Conservation (phyloP, 2,888 invertebrate species). For the Hypena proboscidalis region DNA sequence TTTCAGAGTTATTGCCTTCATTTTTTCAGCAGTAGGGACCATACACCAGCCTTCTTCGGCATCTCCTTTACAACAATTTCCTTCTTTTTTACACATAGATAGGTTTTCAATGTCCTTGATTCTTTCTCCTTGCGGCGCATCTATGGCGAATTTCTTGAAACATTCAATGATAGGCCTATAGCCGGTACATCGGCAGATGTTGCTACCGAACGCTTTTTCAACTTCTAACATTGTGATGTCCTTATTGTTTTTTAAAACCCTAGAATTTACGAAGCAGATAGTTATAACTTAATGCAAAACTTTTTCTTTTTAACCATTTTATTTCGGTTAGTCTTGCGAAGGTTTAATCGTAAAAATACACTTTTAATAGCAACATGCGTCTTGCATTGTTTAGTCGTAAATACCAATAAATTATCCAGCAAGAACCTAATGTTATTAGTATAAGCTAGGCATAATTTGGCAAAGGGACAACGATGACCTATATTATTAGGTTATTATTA, state of each 20-base stretch:
- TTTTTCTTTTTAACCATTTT: neutral
- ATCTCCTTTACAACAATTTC: slow-evolving; percentile 29
- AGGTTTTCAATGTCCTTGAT: slow-evolving; percentile 25
- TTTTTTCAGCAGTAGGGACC: slow-evolving; percentile 32
- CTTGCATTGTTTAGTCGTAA: too few species aligned
- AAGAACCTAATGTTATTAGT: too few species aligned
- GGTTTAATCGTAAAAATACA: too few species aligned
- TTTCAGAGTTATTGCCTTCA: slow-evolving; percentile 46
- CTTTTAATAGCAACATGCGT: too few species aligned
- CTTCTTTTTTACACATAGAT: slow-evolving; percentile 35
- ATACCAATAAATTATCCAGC: too few species aligned
- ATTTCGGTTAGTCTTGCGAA: too few species aligned
- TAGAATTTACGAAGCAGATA: too few species aligned
- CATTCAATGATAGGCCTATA: slow-evolving; percentile 87
- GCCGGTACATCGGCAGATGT: slow-evolving; percentile 90
- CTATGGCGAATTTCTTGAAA: slow-evolving; percentile 85
- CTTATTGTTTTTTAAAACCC: slow-evolving; percentile 68
- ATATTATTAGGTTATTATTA: too few species aligned
- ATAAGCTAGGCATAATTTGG: too few species aligned
- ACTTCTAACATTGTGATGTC: slow-evolving; percentile 85
- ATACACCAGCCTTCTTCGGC: slow-evolving; percentile 55
- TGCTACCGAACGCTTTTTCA: slow-evolving; percentile 89
- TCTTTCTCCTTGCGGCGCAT: slow-evolving; percentile 55
- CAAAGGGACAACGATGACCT: too few species aligned
- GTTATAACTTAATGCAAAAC: too few species aligned